Percentiles rank a stretch among this genome's conserved stretches.
phyloP scores from a whole-genome alignment of 1,140 invertebrate species.

The Bacillus rossius region DNA sequence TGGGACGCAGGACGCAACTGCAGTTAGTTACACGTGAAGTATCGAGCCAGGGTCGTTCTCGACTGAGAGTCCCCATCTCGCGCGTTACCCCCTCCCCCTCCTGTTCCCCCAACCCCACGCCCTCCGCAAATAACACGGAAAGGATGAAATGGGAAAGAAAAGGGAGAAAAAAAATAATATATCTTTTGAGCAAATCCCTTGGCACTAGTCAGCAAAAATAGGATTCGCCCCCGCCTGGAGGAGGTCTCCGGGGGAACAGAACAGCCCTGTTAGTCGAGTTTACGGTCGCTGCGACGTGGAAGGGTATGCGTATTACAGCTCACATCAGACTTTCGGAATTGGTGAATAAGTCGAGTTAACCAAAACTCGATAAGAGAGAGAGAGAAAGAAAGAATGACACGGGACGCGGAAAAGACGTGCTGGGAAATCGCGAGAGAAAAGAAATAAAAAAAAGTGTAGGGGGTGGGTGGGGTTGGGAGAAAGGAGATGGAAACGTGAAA shows the following conservation, averaged over 20 bases:
- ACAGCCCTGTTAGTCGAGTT: too few species aligned
- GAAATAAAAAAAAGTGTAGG: too few species aligned
- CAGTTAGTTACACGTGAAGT: too few species aligned
- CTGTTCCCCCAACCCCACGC: neutral
- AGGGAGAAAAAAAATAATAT: neutral
- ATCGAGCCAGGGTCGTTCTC: neutral
- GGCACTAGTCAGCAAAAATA: conserved; percentile 25
- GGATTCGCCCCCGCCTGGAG: conserved; percentile 14
- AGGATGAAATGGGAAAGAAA: conserved; percentile 3
- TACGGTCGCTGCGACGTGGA: too few species aligned
- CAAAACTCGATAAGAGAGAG: conserved; percentile 9
- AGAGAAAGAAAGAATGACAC: neutral
- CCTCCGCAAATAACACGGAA: neutral
- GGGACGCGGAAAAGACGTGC: too few species aligned
- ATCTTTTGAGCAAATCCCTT: conserved; percentile 17
- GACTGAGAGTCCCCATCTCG: too few species aligned
- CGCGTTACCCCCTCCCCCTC: neutral
- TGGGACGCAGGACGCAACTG: too few species aligned
- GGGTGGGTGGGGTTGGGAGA: too few species aligned
- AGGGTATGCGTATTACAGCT: too few species aligned
- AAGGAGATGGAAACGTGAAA: neutral
- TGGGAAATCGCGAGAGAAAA: too few species aligned
- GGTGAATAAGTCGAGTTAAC: conserved; percentile 10
- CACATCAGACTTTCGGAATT: neutral
- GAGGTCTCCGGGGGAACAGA: too few species aligned